Evolutionary conservation across 2,113 vertebrate genomes (phyloP).

Genomic region (Phaetusa simplex): DNA sequence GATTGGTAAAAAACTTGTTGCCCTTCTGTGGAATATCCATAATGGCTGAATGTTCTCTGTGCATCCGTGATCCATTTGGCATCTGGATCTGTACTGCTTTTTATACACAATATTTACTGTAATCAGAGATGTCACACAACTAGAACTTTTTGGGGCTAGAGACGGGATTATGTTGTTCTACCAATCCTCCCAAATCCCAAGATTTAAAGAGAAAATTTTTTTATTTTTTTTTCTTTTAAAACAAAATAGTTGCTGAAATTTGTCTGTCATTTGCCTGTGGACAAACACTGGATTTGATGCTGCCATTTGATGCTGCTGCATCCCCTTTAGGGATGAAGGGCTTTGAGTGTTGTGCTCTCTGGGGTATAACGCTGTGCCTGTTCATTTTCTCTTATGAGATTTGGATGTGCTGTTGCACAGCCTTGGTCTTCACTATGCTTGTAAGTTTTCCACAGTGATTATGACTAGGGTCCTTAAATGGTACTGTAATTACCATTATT

Average conservation of each 20-base stretch:
- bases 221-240: neutral
- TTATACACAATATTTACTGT: neutral
- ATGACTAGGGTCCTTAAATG: neutral
- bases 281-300: neutral
- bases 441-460: neutral
- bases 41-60: neutral
- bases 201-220: neutral
- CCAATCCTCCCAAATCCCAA: neutral
- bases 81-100: neutral
- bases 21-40: neutral
- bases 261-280: neutral
- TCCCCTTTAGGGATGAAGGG: neutral
- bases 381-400: neutral
- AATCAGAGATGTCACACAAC: neutral
- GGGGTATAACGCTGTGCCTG: neutral
- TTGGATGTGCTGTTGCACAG: neutral
- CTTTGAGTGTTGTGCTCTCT: neutral
- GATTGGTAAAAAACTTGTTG: neutral
- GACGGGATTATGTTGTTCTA: neutral
- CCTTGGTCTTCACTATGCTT: neutral
- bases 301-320: neutral
- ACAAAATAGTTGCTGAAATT: neutral
- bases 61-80: neutral
- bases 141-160: neutral
- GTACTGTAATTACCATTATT: constrained; percentile 36